A percentile compares a stretch with the other conserved stretches of the same genome.
These are phyloP conservation scores for Scatophagus argus DNA, from an alignment of 2,113 vertebrate genomes.

Conservation along the genomic window DNA sequence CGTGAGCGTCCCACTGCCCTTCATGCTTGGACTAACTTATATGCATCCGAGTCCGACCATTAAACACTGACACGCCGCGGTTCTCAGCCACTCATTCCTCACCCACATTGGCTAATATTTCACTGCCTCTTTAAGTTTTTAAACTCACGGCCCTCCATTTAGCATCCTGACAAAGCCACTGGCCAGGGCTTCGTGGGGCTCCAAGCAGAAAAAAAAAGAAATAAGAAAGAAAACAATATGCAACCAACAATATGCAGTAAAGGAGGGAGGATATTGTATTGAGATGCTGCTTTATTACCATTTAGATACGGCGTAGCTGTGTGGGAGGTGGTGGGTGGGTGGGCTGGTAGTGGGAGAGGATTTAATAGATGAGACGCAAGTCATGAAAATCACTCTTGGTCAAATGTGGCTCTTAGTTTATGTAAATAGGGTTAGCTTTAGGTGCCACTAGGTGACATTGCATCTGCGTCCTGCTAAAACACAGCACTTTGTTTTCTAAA, in stretches of 20 bases:
- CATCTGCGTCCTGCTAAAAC: conserved; percentile 21
- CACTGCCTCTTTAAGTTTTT: conserved; percentile 97
- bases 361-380: conserved; percentile 73
- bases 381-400: conserved; percentile 71
- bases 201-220: conserved; percentile 50
- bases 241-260: conserved; percentile 59
- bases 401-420: conserved; percentile 49
- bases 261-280: conserved; percentile 52
- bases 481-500: neutral
- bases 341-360: conserved; percentile 30
- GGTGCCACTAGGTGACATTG: conserved; percentile 33
- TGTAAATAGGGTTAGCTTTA: conserved; percentile 60
- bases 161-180: conserved; percentile 87
- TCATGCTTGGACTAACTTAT: conserved; percentile 99
- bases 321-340: conserved; percentile 38
- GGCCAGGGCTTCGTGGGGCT: conserved; percentile 59
- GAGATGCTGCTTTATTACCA: conserved; percentile 76
- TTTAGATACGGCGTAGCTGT: conserved; percentile 69
- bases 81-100: conserved; percentile 98
- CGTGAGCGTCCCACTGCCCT: conserved; percentile 95
- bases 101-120: conserved; percentile 95
- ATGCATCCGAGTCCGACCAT: conserved; percentile 96
- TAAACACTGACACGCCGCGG: conserved; percentile 95
- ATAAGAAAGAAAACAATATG: conserved; percentile 66
- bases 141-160: conserved; percentile 90